These are phyloP conservation scores for Syncerus caffer DNA, from an alignment of 2,797 vertebrate species.

Conservation along the genomic window DNA sequence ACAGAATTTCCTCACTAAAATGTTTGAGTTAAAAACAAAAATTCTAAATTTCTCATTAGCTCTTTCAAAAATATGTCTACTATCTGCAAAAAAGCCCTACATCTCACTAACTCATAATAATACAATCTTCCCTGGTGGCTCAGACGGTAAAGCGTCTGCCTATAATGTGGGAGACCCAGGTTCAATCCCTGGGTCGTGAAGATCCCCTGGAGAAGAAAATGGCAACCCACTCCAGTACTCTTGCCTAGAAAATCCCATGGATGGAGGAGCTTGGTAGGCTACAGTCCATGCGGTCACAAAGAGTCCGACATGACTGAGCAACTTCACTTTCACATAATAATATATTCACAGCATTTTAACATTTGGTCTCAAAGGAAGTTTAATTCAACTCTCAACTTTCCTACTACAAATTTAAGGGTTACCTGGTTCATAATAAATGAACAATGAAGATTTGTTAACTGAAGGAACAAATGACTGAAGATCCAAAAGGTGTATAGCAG, in stretches of 20 bases:
- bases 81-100: background rate
- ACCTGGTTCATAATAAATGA: background rate
- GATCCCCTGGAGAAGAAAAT: background rate
- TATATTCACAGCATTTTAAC: constrained; percentile 9
- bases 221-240: background rate
- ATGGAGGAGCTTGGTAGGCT: background rate
- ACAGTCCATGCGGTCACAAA: background rate
- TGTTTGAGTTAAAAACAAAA: constrained; percentile 18
- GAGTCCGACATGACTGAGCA: background rate
- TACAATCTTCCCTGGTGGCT: background rate
- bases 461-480: background rate
- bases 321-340: background rate
- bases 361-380: background rate
- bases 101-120: constrained; percentile 20
- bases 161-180: background rate
- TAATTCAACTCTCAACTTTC: background rate
- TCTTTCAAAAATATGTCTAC: constrained; percentile 63
- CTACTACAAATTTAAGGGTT: background rate
- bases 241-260: background rate
- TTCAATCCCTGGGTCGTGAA: background rate
- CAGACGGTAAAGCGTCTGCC: background rate
- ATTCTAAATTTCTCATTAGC: background rate
- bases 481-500: background rate
- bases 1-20: constrained; percentile 12
- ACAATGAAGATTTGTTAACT: background rate